Evolutionary conservation across 2,888 invertebrate species (phyloP).

Genomic region (Mylabris sibirica): DNA sequence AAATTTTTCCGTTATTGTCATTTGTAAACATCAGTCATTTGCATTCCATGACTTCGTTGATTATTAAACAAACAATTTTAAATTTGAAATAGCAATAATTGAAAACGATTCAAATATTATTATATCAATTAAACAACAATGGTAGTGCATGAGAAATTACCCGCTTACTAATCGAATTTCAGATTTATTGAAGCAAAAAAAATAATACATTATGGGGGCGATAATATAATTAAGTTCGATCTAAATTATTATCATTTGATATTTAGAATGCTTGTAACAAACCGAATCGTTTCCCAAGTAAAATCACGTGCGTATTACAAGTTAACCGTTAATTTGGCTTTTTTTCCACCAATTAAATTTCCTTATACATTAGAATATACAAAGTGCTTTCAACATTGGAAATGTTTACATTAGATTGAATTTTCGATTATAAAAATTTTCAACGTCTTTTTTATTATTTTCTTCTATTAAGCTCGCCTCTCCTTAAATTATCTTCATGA

Average conservation of each 20-base stretch:
- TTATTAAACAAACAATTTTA: not conserved
- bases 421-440: too few species aligned
- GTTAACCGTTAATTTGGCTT: not conserved
- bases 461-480: constrained; percentile 17
- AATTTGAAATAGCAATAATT: not conserved
- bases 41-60: not conserved
- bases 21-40: constrained; percentile 37
- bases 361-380: too few species aligned
- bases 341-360: not conserved
- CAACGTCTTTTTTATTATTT: too few species aligned
- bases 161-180: constrained; percentile 11
- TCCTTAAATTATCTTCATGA: constrained; percentile 22
- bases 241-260: not conserved
- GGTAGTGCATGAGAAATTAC: constrained; percentile 10
- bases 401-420: constrained; percentile 18
- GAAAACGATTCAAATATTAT: not conserved
- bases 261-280: not conserved
- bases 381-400: not conserved
- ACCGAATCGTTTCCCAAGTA: not conserved
- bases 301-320: not conserved
- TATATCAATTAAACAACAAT: constrained; percentile 1
- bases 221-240: constrained; percentile 2
- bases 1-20: constrained; percentile 45
- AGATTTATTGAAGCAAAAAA: constrained; percentile 13
- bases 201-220: not conserved